A percentile compares a stretch with the other conserved stretches of the same genome.
These are phyloP conservation scores for Platynereis dumerilii DNA, from an alignment of 2,888 invertebrate species.

Conservation along the genomic window DNA sequence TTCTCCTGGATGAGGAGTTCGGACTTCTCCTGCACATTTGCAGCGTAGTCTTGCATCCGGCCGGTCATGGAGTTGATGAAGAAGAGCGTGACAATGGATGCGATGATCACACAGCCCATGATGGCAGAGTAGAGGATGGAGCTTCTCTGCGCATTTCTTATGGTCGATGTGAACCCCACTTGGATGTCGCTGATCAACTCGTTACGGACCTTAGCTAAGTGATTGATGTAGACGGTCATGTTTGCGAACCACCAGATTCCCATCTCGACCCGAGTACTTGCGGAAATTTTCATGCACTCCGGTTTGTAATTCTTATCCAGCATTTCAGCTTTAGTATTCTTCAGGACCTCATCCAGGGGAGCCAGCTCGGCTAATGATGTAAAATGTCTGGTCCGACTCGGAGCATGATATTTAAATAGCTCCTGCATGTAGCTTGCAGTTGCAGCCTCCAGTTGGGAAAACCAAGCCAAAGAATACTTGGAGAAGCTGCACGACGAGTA, in stretches of 20 bases:
- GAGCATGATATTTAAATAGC: constrained; percentile 10
- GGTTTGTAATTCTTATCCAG: background rate
- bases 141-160: background rate
- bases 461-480: background rate
- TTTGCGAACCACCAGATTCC: constrained; percentile 14
- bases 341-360: background rate
- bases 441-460: background rate
- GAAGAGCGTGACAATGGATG: constrained; percentile 3
- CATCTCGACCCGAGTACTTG: background rate
- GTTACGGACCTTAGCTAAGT: constrained; percentile 2
- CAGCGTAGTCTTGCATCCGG: constrained; percentile 9
- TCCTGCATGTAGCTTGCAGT: background rate
- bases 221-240: constrained; percentile 16
- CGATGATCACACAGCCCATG: constrained; percentile 6
- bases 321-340: background rate
- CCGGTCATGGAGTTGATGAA: constrained; percentile 9
- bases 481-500: constrained; percentile 10
- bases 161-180: background rate
- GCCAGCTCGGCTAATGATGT: background rate
- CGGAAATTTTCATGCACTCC: background rate
- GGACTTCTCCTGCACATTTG: background rate
- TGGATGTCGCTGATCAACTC: background rate
- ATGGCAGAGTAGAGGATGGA: constrained; percentile 8
- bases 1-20: background rate
- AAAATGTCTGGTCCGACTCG: background rate